Evolutionary conservation across 2,113 vertebrate genomes (phyloP).

Genomic region (Rousettus leschenaultii): DNA sequence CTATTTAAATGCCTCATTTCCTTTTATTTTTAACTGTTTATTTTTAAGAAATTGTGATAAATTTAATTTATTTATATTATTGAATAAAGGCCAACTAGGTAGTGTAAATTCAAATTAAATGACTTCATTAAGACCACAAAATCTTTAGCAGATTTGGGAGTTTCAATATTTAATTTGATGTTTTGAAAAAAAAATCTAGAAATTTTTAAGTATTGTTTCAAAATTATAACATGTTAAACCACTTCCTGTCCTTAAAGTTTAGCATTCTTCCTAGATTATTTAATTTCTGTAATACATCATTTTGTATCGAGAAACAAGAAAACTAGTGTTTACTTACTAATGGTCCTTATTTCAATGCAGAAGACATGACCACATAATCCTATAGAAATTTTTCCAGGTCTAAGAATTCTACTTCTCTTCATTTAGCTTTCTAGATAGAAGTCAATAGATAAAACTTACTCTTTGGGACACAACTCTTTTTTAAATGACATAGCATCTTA

Average conservation of each 20-base stretch:
- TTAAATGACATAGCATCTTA: neutral
- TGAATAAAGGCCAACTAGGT: neutral
- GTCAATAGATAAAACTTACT: neutral
- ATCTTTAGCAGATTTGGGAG: neutral
- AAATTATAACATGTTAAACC: neutral
- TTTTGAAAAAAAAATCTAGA: neutral
- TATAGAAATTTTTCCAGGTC: neutral
- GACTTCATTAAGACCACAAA: neutral
- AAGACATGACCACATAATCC: neutral
- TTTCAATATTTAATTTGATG: neutral
- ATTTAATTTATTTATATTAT: neutral
- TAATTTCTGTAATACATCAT: neutral
- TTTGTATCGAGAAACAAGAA: neutral
- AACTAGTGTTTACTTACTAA: neutral
- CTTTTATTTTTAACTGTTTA: neutral
- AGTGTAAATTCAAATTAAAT: neutral
- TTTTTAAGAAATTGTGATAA: neutral
- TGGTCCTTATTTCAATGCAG: neutral
- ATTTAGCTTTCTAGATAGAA: neutral
- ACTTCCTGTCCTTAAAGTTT: neutral
- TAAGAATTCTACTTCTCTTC: neutral
- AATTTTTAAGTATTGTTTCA: neutral
- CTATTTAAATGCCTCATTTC: neutral
- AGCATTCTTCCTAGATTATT: neutral
- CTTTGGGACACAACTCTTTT: neutral